Evolutionary conservation across 1,140 invertebrate species (phyloP), one percentile per base, ranked within the genome.

Genomic region (Tetragnatha versicolor): DNA sequence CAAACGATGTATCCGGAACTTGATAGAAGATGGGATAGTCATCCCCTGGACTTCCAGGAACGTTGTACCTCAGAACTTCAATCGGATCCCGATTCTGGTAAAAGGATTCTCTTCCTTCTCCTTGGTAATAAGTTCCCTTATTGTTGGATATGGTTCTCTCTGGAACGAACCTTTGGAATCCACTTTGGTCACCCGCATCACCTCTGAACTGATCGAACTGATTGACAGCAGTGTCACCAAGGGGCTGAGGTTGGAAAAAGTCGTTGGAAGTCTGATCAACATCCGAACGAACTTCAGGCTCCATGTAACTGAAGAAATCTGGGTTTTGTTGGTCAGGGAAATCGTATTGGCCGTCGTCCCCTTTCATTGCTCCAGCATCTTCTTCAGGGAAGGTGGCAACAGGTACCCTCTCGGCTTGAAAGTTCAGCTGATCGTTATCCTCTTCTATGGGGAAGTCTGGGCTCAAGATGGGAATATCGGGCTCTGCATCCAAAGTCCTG

Each of bases 11-110:
- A 55, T 84, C 82, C 6, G 86, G 86, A 17, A 86, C 82, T 37
- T 72, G 53, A 7, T 79, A 75, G 70, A 79, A 86, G 60, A 84
- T 85, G 7, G 87, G 87, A 81, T 87, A 88, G 76, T 88, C 87
- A 7, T 81, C 61, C 27, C 85, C 86, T 22, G 87, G 84, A 35
- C 80, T 83, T 27, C 87, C 87, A 6, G 85, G 85, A 45, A 85
- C 61, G 35, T 61, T 37, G 31, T 83, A 69, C 42, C 53, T 68
- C 10, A 83, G 63, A 14, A 61, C 33, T 20, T 79, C 63, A n/a
- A 79, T 55, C 6, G 76, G 76, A 53, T 69, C 37, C 22, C 7
- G n/a, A 12, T 14, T 35, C 3, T 14, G 2, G 49, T 42, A 17
- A 69, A 33, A 77, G 31, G 42, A 22, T 2, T 33, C 33, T 0